A percentile compares a stretch with the other conserved stretches of the same genome.
These are phyloP conservation scores for Priocnemis perturbator DNA, from an alignment of 2,888 invertebrate genomes.

Conservation along the genomic window DNA sequence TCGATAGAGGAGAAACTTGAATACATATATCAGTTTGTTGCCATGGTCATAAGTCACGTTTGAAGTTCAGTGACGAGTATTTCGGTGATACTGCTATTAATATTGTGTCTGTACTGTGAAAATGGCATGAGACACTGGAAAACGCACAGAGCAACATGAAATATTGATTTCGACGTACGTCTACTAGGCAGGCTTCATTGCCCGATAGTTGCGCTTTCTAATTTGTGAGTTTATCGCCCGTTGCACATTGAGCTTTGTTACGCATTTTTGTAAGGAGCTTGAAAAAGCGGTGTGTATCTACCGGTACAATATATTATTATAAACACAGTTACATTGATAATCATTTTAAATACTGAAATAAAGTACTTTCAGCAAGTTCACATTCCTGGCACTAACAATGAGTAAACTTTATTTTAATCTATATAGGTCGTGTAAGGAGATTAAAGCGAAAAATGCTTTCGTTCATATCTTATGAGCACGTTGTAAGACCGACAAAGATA, in stretches of 20 bases:
- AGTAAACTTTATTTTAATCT: no score
- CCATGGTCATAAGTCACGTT: conserved; percentile 18
- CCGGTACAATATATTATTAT: conserved; percentile 65
- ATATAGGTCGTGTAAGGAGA: no score
- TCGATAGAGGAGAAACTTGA: conserved; percentile 24
- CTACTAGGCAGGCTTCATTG: conserved; percentile 27
- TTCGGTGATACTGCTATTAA: conserved; percentile 13
- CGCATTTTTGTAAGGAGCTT: conserved; percentile 74
- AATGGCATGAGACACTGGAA: conserved; percentile 15
- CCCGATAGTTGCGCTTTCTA: conserved; percentile 64
- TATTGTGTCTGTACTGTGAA: conserved; percentile 9
- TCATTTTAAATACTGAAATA: conserved; percentile 2
- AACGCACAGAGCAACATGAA: conserved; percentile 14
- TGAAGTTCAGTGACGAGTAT: conserved; percentile 28
- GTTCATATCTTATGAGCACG: no score
- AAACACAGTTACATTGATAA: conserved; percentile 42
- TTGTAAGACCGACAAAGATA: no score
- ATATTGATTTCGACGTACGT: conserved; percentile 6
- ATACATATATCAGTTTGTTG: conserved; percentile 28
- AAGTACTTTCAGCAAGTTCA: not conserved
- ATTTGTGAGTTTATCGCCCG: conserved; percentile 65
- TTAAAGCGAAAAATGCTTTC: no score
- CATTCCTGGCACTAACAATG: conserved; percentile 11
- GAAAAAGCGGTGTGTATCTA: conserved; percentile 62
- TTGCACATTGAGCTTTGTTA: conserved; percentile 71